phyloP scores from a whole-genome alignment of 1,140 invertebrate genomes.

The Hylaeus volcanicus region DNA sequence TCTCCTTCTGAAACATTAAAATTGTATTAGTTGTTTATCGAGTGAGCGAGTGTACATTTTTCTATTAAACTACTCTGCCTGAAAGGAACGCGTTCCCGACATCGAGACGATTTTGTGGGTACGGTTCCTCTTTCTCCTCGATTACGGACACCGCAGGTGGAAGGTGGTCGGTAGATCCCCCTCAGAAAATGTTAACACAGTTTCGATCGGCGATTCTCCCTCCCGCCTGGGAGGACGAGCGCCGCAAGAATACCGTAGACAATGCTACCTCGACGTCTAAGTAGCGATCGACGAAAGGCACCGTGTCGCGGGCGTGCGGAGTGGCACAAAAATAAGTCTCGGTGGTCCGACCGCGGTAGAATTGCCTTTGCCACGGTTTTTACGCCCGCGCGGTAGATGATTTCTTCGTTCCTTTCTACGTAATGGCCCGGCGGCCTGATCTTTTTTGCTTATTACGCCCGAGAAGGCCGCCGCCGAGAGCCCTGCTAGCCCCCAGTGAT shows the following conservation, averaged over 20 bases:
- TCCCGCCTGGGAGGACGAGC: slow-evolving; percentile 19
- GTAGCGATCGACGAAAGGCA: slow-evolving; percentile 25
- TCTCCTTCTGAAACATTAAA: slow-evolving; percentile 53
- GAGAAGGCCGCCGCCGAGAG: slow-evolving; percentile 54
- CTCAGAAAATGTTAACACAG: slow-evolving; percentile 4
- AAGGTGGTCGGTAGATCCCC: background rate
- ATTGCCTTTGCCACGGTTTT: slow-evolving; percentile 77
- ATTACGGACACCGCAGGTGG: slow-evolving; percentile 1
- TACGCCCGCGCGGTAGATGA: slow-evolving; percentile 71
- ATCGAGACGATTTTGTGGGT: too few relatives aligned
- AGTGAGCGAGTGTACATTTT: too few relatives aligned
- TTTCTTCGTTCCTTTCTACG: slow-evolving; percentile 72
- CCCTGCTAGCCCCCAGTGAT: slow-evolving; percentile 29
- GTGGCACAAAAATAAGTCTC: slow-evolving; percentile 65
- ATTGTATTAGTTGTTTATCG: background rate
- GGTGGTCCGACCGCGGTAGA: slow-evolving; percentile 66
- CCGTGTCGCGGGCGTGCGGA: slow-evolving; percentile 24
- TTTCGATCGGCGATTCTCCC: slow-evolving; percentile 40
- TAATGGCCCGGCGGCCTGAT: slow-evolving; percentile 69
- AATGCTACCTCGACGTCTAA: slow-evolving; percentile 40
- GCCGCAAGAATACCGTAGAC: slow-evolving; percentile 60
- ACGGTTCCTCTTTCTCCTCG: background rate
- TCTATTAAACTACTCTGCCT: too few relatives aligned
- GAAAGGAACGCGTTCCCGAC: too few relatives aligned
- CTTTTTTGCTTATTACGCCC: slow-evolving; percentile 75